A percentile compares a stretch with the other conserved stretches of the same genome.
phyloP scores from a whole-genome alignment of 2,113 vertebrate genomes.

The Dipodomys stephensi region DNA sequence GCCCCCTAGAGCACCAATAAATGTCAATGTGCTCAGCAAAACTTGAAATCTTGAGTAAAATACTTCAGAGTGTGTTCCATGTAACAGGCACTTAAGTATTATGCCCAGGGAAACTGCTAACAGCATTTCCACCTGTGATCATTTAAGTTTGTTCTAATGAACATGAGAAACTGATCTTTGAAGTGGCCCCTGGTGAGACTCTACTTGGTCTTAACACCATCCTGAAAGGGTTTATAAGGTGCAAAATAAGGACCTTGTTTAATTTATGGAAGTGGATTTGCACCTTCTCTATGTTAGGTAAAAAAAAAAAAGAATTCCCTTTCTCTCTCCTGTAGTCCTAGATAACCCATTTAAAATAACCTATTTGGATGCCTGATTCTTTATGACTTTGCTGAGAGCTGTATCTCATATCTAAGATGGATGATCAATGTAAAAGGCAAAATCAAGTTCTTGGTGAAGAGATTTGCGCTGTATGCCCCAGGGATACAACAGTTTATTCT shows the following conservation, averaged over 20 bases:
- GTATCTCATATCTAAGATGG: conserved; percentile 42
- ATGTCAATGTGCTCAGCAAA: conserved; percentile 40
- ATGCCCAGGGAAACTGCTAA: conserved; percentile 57
- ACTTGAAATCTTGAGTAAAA: conserved; percentile 21
- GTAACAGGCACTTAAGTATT: conserved; percentile 48
- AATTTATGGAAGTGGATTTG: conserved; percentile 78
- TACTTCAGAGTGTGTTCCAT: background rate
- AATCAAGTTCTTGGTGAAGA: background rate
- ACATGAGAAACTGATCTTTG: conserved; percentile 71
- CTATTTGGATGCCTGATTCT: background rate
- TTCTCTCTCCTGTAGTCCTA: background rate
- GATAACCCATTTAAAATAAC: conserved; percentile 46
- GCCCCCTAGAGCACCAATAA: background rate
- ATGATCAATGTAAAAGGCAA: background rate
- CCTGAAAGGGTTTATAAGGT: conserved; percentile 76
- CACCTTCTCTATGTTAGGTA: conserved; percentile 58
- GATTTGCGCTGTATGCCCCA: background rate
- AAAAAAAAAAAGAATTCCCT: conserved; percentile 24
- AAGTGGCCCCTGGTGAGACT: conserved; percentile 70
- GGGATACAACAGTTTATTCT: background rate
- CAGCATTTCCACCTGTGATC: conserved; percentile 27
- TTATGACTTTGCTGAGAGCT: background rate
- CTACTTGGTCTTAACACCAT: conserved; percentile 70
- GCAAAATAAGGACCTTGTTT: conserved; percentile 69
- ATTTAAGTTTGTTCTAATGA: conserved; percentile 57